Evolutionary conservation across 2,797 vertebrate species (phyloP).

Genomic region (Salarias fasciatus): DNA sequence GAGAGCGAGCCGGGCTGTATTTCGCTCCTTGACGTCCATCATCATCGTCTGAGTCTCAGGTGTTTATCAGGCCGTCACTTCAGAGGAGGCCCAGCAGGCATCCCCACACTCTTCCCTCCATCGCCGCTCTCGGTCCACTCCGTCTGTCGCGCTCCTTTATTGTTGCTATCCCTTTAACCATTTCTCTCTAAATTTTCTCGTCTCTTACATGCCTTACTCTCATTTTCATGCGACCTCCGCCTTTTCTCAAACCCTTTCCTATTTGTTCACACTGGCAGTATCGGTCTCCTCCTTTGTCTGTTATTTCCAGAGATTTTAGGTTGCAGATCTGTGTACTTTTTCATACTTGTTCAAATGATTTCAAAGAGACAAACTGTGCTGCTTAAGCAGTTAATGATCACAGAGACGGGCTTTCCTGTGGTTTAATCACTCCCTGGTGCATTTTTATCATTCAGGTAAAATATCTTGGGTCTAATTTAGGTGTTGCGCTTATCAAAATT

Average conservation of each 20-base stretch:
- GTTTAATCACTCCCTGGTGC: slow-evolving; percentile 59
- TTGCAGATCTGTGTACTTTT: slow-evolving; percentile 39
- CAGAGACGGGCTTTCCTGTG: slow-evolving; percentile 42
- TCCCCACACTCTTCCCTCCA: slow-evolving; percentile 30
- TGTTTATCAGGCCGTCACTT: slow-evolving; percentile 71
- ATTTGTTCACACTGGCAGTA: slow-evolving; percentile 16
- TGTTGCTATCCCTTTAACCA: slow-evolving; percentile 34
- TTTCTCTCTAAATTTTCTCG: slow-evolving; percentile 19
- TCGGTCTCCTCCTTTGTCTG: not conserved
- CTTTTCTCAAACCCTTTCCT: not conserved
- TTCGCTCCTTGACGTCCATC: slow-evolving; percentile 57
- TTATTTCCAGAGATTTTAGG: slow-evolving; percentile 38
- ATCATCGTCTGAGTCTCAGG: slow-evolving; percentile 72
- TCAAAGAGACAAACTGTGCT: slow-evolving; percentile 33
- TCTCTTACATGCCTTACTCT: slow-evolving; percentile 8
- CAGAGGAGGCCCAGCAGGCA: slow-evolving; percentile 54
- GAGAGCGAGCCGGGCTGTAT: slow-evolving; percentile 43
- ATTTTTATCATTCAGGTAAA: slow-evolving; percentile 71
- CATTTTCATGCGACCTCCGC: slow-evolving; percentile 5
- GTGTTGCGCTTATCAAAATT: slow-evolving; percentile 63
- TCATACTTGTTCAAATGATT: slow-evolving; percentile 10
- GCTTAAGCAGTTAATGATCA: slow-evolving; percentile 64
- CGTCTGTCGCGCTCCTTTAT: slow-evolving; percentile 26
- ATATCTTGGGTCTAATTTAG: slow-evolving; percentile 65
- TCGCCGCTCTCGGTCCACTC: slow-evolving; percentile 10